Conservation (phyloP, 1,140 invertebrate genomes). For the Cydia splendana region DNA sequence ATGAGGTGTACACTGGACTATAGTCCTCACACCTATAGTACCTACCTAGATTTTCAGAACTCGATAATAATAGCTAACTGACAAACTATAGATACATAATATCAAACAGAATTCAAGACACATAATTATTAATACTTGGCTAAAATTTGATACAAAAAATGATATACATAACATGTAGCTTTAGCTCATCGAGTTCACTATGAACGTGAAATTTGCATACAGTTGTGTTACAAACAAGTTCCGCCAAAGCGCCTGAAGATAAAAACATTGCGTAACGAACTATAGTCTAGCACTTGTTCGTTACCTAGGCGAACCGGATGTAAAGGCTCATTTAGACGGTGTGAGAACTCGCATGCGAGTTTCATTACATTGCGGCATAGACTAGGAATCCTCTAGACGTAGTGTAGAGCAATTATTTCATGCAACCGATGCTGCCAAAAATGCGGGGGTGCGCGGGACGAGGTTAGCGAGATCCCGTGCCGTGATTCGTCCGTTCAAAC, state of each 20-base stretch:
- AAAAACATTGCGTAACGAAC: constrained; percentile 3
- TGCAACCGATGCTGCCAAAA: too few relatives aligned
- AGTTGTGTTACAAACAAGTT: not conserved
- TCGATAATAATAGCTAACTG: not conserved
- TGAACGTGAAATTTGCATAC: not conserved
- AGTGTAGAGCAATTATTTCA: too few relatives aligned
- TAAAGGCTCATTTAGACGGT: not conserved
- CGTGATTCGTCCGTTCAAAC: too few relatives aligned
- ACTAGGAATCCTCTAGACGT: too few relatives aligned
- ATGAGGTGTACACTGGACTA: too few relatives aligned
- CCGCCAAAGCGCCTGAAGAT: not conserved
- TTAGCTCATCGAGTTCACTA: not conserved
- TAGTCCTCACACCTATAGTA: too few relatives aligned
- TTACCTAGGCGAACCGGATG: not conserved
- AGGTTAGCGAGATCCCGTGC: too few relatives aligned
- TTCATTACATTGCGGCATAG: too few relatives aligned
- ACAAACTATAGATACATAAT: too few relatives aligned
- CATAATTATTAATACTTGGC: not conserved
- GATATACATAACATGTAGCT: not conserved
- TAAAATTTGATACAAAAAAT: not conserved
- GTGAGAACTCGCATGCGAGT: too few relatives aligned
- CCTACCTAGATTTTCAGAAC: too few relatives aligned
- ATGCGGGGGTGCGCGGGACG: too few relatives aligned
- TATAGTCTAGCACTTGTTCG: not conserved
- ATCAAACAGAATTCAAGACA: not conserved